A percentile compares a stretch with the other conserved stretches of the same genome.
phyloP scores from a whole-genome alignment of 2,888 invertebrate genomes.

The Tricholauxania praeusta region DNA sequence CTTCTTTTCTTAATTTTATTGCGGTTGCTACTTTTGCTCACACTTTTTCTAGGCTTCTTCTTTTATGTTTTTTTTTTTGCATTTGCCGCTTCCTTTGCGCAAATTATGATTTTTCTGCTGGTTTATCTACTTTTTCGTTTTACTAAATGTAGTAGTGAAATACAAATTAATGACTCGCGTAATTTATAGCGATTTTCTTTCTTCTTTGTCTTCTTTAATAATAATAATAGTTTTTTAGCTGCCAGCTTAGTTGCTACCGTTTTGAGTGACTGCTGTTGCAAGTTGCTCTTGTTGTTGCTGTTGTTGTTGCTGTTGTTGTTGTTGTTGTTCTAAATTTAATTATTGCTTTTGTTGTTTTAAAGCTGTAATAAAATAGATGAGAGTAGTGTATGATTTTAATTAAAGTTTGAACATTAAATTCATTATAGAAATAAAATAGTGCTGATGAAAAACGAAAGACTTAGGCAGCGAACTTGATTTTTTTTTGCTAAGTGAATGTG shows the following conservation, averaged over 20 bases:
- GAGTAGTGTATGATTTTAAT: not conserved
- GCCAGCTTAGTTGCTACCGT: conserved; percentile 44
- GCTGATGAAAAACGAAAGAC: not conserved
- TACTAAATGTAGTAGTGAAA: conserved; percentile 21
- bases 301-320: not conserved
- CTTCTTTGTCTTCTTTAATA: conserved; percentile 49
- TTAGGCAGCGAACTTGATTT: too few species aligned
- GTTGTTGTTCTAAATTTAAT: conserved; percentile 58
- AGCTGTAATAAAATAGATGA: conserved; percentile 4
- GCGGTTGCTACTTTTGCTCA: conserved; percentile 9
- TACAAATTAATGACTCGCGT: conserved; percentile 58
- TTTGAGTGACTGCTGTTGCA: conserved; percentile 33
- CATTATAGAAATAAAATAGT: not conserved
- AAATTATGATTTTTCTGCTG: conserved; percentile 37
- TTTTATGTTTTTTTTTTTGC: conserved; percentile 27
- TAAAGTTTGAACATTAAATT: conserved; percentile 2
- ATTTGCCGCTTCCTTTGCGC: conserved; percentile 2
- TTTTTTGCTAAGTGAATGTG: too few species aligned
- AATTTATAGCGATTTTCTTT: conserved; percentile 53
- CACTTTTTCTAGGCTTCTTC: conserved; percentile 26
- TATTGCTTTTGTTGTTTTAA: conserved; percentile 25
- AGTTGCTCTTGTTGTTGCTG: not conserved
- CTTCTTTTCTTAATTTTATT: conserved; percentile 38
- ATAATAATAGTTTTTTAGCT: conserved; percentile 54
- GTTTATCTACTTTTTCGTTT: conserved; percentile 55